Evolutionary conservation across 2,797 vertebrate species (phyloP), one percentile per base, ranked within the genome.

Genomic region (Danio aesculapii): DNA sequence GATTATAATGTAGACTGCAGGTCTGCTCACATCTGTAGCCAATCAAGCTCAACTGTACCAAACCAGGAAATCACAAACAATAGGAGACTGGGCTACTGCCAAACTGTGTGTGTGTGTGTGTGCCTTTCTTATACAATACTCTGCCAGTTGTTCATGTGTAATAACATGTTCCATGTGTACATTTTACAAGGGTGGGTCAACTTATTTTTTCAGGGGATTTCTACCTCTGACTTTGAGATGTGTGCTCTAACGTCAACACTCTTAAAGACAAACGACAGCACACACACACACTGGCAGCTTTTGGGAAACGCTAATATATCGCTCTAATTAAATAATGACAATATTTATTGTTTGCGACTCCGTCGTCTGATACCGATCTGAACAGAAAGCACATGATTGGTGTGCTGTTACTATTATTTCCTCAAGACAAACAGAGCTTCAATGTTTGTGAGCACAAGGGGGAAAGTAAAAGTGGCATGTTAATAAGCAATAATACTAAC

Each of bases 11-110:
- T 67, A 84, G 84, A 79, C 80, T 72, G 30, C 52, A 61, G 71
- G 67, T 82, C 81, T 79, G 64, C 61, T 82, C 67, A 85, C 84
- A 82, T 82, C 81, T 80, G 84, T 73, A 82, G 81, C 77, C 73
- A 80, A 83, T 73, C 75, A 75, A 72, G 49, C 52, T 58, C 19
- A 52, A 70, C 77, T 4, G 62, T 78, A 73, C 39, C 43, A 79
- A 85, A 76, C 81, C 73, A 77, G 84, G 84, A 85, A 85, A 83
- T 43, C 16, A 11, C 39, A 19, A 85, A 79, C 84, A 85, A 85
- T 85, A 58, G 77, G 69, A 44, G 55, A 76, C 53, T 55, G 43
- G 58, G 39, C 55, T 83, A 55, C 67, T 80, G 81, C 81, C 84
- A 68, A 68, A 79, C 59, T 30, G 30, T 30, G 30, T 1, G 30